These are phyloP conservation scores for Drosophila tani DNA, from an alignment of 1,140 invertebrate genomes.

Conservation along the genomic window DNA sequence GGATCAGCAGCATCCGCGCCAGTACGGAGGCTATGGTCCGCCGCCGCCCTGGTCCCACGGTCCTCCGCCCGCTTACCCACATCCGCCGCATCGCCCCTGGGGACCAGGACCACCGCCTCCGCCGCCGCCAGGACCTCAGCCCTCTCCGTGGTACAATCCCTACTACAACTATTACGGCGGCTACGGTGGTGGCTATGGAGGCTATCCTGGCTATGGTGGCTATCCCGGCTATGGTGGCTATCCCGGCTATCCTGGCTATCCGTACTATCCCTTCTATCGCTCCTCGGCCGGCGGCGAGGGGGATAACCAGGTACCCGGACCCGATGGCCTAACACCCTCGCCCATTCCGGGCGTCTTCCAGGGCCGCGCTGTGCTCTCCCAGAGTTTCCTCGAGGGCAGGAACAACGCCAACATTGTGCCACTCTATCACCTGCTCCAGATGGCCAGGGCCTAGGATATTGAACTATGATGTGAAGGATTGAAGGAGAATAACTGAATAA, in stretches of 20 bases:
- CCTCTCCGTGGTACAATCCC: slow-evolving; percentile 43
- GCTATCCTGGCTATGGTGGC: slow-evolving; percentile 18
- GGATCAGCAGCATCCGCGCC: slow-evolving; percentile 63
- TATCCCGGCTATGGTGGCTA: slow-evolving; percentile 38
- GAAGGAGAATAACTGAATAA: slow-evolving; percentile 23
- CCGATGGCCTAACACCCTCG: slow-evolving; percentile 5
- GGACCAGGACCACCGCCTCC: slow-evolving; percentile 39
- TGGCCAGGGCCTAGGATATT: slow-evolving; percentile 43
- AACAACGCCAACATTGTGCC: slow-evolving; percentile 53
- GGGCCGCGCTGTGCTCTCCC: slow-evolving; percentile 40
- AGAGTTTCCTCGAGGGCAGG: slow-evolving; percentile 51
- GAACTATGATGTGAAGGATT: not conserved
- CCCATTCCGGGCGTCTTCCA: slow-evolving; percentile 57
- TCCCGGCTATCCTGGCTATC: slow-evolving; percentile 27
- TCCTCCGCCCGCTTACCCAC: slow-evolving; percentile 22
- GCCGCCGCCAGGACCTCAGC: slow-evolving; percentile 41
- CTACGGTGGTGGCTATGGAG: slow-evolving; percentile 6
- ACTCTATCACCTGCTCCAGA: slow-evolving; percentile 67
- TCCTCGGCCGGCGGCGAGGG: slow-evolving; percentile 41
- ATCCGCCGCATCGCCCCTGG: slow-evolving; percentile 40
- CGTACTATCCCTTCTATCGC: slow-evolving; percentile 57
- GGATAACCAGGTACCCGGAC: slow-evolving; percentile 22
- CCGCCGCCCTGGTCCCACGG: slow-evolving; percentile 9
- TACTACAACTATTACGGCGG: slow-evolving; percentile 41
- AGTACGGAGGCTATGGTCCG: slow-evolving; percentile 55